Percentiles rank a stretch among this genome's conserved stretches.
phyloP scores from a whole-genome alignment of 2,797 vertebrate species.

The Paramormyrops hopkinsi region DNA sequence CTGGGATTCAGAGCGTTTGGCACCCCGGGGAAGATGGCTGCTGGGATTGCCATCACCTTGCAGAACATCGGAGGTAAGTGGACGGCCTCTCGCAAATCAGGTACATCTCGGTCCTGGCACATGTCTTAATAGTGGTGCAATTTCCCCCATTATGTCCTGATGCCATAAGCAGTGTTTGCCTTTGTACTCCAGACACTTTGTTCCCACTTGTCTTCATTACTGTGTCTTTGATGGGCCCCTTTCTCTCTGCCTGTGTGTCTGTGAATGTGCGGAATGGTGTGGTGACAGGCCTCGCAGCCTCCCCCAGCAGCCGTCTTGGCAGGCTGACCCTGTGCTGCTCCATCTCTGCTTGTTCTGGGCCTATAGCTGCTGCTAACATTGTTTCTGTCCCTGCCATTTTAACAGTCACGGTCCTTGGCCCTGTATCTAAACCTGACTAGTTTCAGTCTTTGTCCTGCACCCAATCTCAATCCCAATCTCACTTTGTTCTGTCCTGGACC shows the following conservation, averaged over 20 bases:
- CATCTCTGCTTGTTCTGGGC: not conserved
- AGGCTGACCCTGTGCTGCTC: not conserved
- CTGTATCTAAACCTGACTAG: not conserved
- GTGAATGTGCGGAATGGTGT: not conserved
- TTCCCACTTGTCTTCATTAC: not conserved
- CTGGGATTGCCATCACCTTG: constrained; percentile 84
- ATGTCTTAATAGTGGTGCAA: not conserved
- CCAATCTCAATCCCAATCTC: not conserved
- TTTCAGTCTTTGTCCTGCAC: not conserved
- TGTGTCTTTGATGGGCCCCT: not conserved
- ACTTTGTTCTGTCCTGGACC: not conserved
- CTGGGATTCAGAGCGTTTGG: constrained; percentile 87
- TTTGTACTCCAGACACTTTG: not conserved
- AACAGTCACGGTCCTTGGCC: not conserved
- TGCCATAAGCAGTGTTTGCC: not conserved
- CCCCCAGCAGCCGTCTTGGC: not conserved
- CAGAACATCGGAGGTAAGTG: constrained; percentile 89
- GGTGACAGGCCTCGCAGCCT: not conserved
- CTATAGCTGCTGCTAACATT: not conserved
- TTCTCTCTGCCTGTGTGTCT: not conserved
- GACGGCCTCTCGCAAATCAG: not conserved
- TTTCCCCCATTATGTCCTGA: not conserved
- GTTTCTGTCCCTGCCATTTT: not conserved
- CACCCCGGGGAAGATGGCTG: constrained; percentile 88
- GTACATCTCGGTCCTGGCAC: not conserved